Evolutionary conservation across 1,140 invertebrate species (phyloP).

Genomic region (Elymnias hypermnestra): DNA sequence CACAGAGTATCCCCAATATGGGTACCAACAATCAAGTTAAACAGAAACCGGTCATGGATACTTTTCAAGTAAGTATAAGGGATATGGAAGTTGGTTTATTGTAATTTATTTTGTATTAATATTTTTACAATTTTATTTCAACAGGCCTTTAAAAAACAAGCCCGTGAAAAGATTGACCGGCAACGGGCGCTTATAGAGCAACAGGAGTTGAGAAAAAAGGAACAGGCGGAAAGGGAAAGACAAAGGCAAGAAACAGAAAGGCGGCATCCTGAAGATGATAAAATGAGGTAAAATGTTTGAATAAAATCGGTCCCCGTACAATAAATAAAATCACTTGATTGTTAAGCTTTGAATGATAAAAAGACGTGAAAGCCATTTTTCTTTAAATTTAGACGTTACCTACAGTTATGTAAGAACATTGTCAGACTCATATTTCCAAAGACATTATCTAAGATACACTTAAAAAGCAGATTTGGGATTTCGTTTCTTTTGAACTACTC

Average conservation of each 20-base stretch:
- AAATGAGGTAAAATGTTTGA: constrained; percentile 51
- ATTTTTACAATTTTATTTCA: constrained; percentile 65
- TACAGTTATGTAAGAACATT: too few relatives aligned
- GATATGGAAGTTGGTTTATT: not conserved
- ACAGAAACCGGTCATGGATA: constrained; percentile 82
- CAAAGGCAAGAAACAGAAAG: constrained; percentile 87
- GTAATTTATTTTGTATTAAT: not conserved
- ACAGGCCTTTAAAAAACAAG: constrained; percentile 94
- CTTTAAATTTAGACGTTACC: too few relatives aligned
- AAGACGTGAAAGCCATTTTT: too few relatives aligned
- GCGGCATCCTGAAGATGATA: constrained; percentile 85
- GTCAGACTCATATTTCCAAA: too few relatives aligned
- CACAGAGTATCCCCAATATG: constrained; percentile 77
- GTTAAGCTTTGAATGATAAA: too few relatives aligned
- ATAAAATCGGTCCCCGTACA: too few relatives aligned
- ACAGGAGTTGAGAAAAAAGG: constrained; percentile 88
- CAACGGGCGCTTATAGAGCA: constrained; percentile 90
- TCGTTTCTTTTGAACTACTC: too few relatives aligned
- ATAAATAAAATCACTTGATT: too few relatives aligned
- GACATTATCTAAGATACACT: too few relatives aligned
- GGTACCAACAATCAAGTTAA: constrained; percentile 78
- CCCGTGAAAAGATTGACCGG: constrained; percentile 94
- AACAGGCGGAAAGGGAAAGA: constrained; percentile 89
- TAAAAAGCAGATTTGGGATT: too few relatives aligned
- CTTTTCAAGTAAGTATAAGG: constrained; percentile 77